Conservation (phyloP, 53 echinoderm and acorn worm species). For the Paelopatides confundens region DNA sequence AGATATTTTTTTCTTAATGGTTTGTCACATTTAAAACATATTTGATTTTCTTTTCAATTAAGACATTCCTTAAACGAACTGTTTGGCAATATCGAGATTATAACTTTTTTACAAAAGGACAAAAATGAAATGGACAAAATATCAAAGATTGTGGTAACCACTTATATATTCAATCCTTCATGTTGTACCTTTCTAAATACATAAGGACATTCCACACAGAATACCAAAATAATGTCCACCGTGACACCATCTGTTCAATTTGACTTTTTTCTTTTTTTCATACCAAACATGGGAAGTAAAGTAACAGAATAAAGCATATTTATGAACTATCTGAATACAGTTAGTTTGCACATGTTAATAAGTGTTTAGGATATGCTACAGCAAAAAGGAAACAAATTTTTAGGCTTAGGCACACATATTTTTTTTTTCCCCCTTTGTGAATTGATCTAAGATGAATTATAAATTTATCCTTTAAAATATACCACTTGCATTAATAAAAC, state of each 20-base stretch:
- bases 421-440: too few relatives aligned
- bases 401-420: conserved; percentile 34
- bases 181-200: conserved; percentile 34
- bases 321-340: conserved; percentile 42
- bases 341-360: conserved; percentile 47
- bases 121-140: background rate
- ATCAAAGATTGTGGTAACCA: conserved; percentile 13
- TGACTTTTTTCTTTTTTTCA: background rate
- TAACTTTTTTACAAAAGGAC: background rate
- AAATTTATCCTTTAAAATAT: background rate
- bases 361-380: background rate
- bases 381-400: background rate
- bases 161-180: conserved; percentile 51
- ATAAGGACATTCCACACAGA: conserved; percentile 48
- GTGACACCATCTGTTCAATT: conserved; percentile 6
- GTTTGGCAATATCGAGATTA: background rate
- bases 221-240: conserved; percentile 46
- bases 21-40: too few relatives aligned
- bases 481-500: background rate
- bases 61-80: too few relatives aligned
- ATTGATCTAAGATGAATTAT: background rate
- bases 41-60: too few relatives aligned
- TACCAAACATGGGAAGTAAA: conserved; percentile 36
- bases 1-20: too few relatives aligned
- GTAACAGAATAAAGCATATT: conserved; percentile 36